These are phyloP conservation scores for Oreochromis spilurus DNA, from an alignment of 2,113 vertebrate species.

Conservation along the genomic window DNA sequence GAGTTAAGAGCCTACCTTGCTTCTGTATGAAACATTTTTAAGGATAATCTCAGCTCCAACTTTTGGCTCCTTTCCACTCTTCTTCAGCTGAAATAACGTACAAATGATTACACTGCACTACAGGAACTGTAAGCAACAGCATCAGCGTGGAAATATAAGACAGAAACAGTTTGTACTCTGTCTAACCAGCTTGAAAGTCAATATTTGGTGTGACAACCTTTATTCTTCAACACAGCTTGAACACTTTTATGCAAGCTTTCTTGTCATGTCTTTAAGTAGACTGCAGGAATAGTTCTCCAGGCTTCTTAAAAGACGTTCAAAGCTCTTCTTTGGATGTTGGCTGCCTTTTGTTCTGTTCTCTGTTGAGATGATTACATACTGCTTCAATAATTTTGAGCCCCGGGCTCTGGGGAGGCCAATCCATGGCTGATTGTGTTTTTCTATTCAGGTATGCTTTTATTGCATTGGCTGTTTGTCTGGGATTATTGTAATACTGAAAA, in stretches of 20 bases:
- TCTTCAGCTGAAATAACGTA: slow-evolving; percentile 74
- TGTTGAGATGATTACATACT: neutral
- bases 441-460: no score
- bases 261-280: neutral
- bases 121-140: neutral
- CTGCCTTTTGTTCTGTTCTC: neutral
- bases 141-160: neutral
- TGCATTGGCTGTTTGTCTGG: no score
- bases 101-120: neutral
- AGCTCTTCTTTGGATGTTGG: neutral
- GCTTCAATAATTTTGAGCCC: no score
- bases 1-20: slow-evolving; percentile 75
- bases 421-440: no score
- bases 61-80: slow-evolving; percentile 81
- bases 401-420: no score
- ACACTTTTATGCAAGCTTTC: neutral
- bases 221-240: neutral
- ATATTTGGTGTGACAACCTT: neutral
- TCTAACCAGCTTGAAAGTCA: neutral
- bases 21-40: slow-evolving; percentile 72
- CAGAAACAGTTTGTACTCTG: neutral
- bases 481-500: no score
- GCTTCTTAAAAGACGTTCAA: neutral
- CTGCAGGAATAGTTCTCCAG: neutral
- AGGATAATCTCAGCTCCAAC: slow-evolving; percentile 75